Percentiles rank a stretch among this genome's conserved stretches.
Conservation (phyloP, 2,113 vertebrate genomes). For the Callionymus lyra region DNA sequence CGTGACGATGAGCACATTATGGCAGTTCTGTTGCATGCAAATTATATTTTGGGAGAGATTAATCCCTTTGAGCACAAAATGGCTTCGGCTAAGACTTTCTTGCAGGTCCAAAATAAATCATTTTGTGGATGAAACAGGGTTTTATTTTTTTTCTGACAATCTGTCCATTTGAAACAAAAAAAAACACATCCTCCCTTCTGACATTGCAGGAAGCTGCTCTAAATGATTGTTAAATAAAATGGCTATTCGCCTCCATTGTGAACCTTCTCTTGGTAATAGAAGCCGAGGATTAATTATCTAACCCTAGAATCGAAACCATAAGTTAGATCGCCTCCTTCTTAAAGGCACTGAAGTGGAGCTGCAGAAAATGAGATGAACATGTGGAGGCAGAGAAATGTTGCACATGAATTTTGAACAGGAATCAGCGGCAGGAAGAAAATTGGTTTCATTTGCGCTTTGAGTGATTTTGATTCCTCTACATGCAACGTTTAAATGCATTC, state of each 20-base stretch:
- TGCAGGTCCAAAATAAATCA: conserved; percentile 56
- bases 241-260: conserved; percentile 44
- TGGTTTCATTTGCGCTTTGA: conserved; percentile 35
- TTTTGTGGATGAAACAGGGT: conserved; percentile 40
- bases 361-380: conserved; percentile 41
- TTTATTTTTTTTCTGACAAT: conserved; percentile 53
- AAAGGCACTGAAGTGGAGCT: conserved; percentile 42
- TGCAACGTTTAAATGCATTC: conserved; percentile 38
- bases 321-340: conserved; percentile 62
- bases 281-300: conserved; percentile 46
- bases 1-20: conserved; percentile 39
- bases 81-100: conserved; percentile 48
- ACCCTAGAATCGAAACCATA: conserved; percentile 53
- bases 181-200: conserved; percentile 15
- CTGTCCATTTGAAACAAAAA: conserved; percentile 37
- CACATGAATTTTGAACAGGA: conserved; percentile 42
- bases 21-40: conserved; percentile 46
- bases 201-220: conserved; percentile 11
- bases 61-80: conserved; percentile 54
- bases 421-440: conserved; percentile 44
- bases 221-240: conserved; percentile 48
- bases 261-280: conserved; percentile 39
- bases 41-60: conserved; percentile 50
- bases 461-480: conserved; percentile 34
- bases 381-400: conserved; percentile 30